These are phyloP conservation scores for Ciona savignyi DNA, from an alignment of 23 tunicate species.

Conservation along the genomic window DNA sequence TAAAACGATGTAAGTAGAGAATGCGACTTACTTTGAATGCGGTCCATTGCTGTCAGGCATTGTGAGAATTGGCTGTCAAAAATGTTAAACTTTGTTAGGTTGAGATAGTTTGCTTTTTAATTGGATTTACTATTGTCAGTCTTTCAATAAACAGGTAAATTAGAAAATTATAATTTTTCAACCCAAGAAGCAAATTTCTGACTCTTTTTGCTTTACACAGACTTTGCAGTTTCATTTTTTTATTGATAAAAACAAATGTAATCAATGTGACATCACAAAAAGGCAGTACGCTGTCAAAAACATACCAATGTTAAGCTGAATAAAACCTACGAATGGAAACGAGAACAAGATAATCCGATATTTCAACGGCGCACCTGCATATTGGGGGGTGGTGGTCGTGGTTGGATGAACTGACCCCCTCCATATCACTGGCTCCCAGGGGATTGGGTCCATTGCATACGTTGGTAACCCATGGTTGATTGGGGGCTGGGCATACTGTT, in stretches of 20 bases:
- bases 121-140: no score
- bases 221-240: no score
- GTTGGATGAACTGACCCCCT: conserved; percentile 12
- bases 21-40: conserved; percentile 31
- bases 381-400: conserved; percentile 28
- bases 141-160: not conserved
- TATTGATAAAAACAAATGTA: no score
- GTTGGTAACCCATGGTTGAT: conserved; percentile 11
- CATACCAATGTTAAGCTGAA: no score
- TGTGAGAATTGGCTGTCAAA: conserved; percentile 42
- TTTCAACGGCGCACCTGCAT: not conserved
- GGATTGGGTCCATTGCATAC: conserved; percentile 61
- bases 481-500: conserved; percentile 47
- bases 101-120: no score
- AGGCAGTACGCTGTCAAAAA: no score
- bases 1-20: no score
- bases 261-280: no score
- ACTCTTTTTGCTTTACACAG: no score
- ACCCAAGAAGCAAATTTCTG: not conserved
- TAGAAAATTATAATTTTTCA: not conserved
- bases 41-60: conserved; percentile 78
- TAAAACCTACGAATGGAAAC: no score
- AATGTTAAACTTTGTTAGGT: no score
- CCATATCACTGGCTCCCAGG: conserved; percentile 52
- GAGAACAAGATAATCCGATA: no score